These are phyloP conservation scores for Anoplopoma fimbria DNA, from an alignment of 2,113 vertebrate genomes.

Conservation along the genomic window DNA sequence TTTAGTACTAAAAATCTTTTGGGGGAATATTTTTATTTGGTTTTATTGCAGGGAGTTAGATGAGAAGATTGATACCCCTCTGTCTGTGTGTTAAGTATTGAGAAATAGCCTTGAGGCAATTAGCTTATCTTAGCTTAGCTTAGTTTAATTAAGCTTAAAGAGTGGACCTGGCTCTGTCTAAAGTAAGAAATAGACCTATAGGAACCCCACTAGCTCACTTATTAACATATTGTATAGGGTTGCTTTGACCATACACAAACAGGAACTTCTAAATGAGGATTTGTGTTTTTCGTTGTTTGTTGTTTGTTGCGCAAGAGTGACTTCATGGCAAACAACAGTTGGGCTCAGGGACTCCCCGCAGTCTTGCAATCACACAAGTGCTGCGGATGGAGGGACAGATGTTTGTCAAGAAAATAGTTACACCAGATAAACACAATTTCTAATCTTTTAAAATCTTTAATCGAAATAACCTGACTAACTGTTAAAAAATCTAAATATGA, in stretches of 20 bases:
- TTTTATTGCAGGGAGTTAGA: conserved; percentile 1
- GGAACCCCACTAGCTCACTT: neutral
- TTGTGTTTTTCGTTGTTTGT: no score
- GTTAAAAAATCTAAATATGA: neutral
- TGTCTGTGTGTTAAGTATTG: neutral
- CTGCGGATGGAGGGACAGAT: neutral
- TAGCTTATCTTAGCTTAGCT: neutral
- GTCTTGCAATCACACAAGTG: neutral
- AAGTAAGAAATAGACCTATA: neutral
- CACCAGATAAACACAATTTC: neutral
- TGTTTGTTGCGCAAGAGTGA: neutral
- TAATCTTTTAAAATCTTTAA: neutral
- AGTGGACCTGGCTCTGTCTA: neutral
- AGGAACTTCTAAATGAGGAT: no score
- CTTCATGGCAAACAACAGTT: neutral
- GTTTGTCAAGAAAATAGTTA: neutral
- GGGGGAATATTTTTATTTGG: neutral
- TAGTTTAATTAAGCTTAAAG: neutral
- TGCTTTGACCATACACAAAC: neutral
- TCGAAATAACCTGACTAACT: neutral
- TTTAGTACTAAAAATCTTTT: neutral
- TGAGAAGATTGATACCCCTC: neutral
- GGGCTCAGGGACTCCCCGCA: neutral
- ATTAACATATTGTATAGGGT: neutral
- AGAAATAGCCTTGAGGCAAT: neutral